phyloP scores from a whole-genome alignment of 1,140 invertebrate species.

The Cotesia vestalis region DNA sequence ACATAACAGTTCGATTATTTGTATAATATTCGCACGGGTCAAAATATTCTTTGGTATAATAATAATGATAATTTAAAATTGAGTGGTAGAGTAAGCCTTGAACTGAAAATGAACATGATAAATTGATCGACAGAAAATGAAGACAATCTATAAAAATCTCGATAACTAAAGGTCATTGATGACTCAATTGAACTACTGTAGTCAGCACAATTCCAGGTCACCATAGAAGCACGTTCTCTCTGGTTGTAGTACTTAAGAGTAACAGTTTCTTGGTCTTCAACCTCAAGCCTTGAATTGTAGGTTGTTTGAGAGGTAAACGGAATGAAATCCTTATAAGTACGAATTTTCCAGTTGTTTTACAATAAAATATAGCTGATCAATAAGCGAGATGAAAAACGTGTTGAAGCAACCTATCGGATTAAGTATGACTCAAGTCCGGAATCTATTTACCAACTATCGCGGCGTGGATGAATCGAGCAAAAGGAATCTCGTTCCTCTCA shows the following conservation, averaged over 20 bases:
- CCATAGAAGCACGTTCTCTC: constrained; percentile 12
- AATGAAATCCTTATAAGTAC: constrained; percentile 3
- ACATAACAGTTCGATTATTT: too few species aligned
- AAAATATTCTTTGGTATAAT: too few species aligned
- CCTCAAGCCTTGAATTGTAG: not conserved
- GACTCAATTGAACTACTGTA: constrained; percentile 16
- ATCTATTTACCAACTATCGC: constrained; percentile 12
- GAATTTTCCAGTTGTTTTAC: constrained; percentile 18
- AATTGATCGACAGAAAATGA: constrained; percentile 11
- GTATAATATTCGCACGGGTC: too few species aligned
- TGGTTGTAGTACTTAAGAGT: not conserved
- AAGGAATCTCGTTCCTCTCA: constrained; percentile 39
- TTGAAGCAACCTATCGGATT: not conserved
- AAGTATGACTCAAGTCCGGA: constrained; percentile 6
- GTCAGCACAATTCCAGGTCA: constrained; percentile 17
- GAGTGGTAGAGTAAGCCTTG: not conserved
- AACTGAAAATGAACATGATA: constrained; percentile 11
- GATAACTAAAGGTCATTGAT: constrained; percentile 9
- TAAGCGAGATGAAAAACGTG: constrained; percentile 11
- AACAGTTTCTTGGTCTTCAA: not conserved
- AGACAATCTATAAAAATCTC: constrained; percentile 13
- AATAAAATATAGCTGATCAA: not conserved
- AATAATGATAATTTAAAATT: too few species aligned
- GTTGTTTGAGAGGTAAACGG: constrained; percentile 8
- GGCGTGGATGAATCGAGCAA: constrained; percentile 40